Evolutionary conservation across 2,113 vertebrate species (phyloP).

Genomic region (Calyptomena viridis): DNA sequence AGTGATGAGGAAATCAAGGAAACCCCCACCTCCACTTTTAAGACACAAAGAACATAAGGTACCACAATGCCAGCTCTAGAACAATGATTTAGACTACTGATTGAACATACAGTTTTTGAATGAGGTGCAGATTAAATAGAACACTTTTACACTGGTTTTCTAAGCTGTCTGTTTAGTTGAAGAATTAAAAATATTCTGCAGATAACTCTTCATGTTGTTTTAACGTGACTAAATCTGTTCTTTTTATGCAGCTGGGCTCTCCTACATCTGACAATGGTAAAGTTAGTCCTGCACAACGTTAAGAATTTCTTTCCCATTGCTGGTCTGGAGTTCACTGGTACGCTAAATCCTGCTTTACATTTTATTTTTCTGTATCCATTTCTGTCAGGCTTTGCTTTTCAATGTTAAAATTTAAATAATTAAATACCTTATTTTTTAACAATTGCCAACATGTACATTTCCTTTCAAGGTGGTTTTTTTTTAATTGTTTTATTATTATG

Average conservation of each 20-base stretch:
- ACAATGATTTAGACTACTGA: neutral
- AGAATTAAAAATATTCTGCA: neutral
- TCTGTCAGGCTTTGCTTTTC: neutral
- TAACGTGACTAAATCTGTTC: neutral
- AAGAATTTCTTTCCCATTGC: constrained; percentile 94
- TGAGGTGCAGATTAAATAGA: neutral
- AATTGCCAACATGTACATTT: neutral
- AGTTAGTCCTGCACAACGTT: constrained; percentile 89
- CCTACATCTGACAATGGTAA: constrained; percentile 92
- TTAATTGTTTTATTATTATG: neutral
- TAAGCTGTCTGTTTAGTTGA: neutral
- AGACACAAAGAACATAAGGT: neutral
- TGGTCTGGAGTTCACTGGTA: constrained; percentile 93
- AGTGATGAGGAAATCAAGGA: neutral
- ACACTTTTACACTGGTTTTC: neutral
- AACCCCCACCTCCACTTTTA: neutral
- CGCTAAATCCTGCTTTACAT: neutral
- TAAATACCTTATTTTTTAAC: neutral
- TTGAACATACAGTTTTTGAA: neutral
- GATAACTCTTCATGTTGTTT: neutral
- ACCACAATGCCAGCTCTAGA: neutral
- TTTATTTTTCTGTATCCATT: neutral
- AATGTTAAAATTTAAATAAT: neutral
- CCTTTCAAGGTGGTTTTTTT: neutral
- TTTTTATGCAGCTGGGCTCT: constrained; percentile 86